Base-by-base conservation (phyloP, 1,140 invertebrate genomes). In the Zeugodacus cucurbitae region DNA sequence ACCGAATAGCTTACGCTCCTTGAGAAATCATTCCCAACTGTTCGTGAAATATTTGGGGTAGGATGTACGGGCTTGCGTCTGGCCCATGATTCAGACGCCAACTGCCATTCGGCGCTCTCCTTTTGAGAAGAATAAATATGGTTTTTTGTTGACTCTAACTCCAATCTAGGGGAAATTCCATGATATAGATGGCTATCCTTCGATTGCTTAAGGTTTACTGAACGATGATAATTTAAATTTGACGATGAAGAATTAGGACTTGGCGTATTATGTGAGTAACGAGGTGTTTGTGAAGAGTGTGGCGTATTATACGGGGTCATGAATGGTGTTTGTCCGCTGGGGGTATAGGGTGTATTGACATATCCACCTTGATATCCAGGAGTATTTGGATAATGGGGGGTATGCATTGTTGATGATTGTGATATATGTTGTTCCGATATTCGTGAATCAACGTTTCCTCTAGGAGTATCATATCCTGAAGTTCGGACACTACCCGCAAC, bases 321-420 rank as follows among this genome's bases (percentile, higher is more conserved):
- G 93, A 97, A 98, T 0, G 97, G 97, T 0, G 97, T 98, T 92
- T 98, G 97, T 0, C 97, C 97, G 87, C 97, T 97, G 1, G 97
- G 97, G 22, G 97, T 98, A 90, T 98, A 98, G 0, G 97, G 97
- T 22, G 95, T 96, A 90, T 95, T 95, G 26, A 95, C 94, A 91
- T 95, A 95, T 48, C 93, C 94, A 37, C 92, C 94, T 78, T 93
- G 91, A 88, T 94, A 94, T 58, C 94, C 95, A 41, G 95, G 96
- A 1, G 95, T 96, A 88, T 95, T 96, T 7, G 95, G 95, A 93
- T 95, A 96, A 90, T 96, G 96, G 88, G 96, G 94, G 94, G 97
- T 96, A 90, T 96, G 96, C 89, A 94, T 95, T 10, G 96, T 96
- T 90, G 97, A 94, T 93, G 95, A 96, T 88, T 96, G 96, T 6